Percentiles rank a stretch among this genome's conserved stretches.
Conservation (phyloP, 1,140 invertebrate species). For the Drosophila mauritiana region DNA sequence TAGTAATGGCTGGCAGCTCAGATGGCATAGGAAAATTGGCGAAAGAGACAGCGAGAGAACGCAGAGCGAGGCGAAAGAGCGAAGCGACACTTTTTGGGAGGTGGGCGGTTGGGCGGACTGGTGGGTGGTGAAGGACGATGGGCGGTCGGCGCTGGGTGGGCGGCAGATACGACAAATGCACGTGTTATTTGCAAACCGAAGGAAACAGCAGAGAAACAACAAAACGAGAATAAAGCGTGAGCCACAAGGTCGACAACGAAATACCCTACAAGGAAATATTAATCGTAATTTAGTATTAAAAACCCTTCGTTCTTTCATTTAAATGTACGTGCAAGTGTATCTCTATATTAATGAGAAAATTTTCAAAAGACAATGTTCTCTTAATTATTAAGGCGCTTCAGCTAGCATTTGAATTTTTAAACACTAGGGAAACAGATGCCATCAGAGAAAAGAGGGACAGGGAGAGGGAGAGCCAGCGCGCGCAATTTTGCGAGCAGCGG, state of each 20-base stretch:
- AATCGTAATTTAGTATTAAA: no score
- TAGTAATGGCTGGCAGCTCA: constrained; percentile 3
- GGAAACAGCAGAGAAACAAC: constrained; percentile 42
- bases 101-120: neutral
- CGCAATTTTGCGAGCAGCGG: constrained; percentile 24
- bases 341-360: neutral
- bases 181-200: constrained; percentile 70
- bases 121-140: constrained; percentile 10
- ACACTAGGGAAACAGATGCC: neutral
- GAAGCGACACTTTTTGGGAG: constrained; percentile 10
- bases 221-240: constrained; percentile 54
- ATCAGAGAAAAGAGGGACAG: neutral
- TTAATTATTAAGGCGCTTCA: constrained; percentile 22
- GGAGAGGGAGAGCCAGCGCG: constrained; percentile 33
- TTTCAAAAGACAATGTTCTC: constrained; percentile 8
- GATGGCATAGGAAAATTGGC: constrained; percentile 1
- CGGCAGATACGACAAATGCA: constrained; percentile 59
- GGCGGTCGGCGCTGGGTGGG: constrained; percentile 1
- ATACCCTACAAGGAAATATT: neutral
- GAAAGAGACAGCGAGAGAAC: constrained; percentile 7
- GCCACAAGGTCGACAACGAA: neutral
- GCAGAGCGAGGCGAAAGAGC: constrained; percentile 4
- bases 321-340: neutral
- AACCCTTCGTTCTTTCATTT: neutral
- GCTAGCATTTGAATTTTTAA: constrained; percentile 31